Percentiles rank a stretch among this genome's conserved stretches.
Evolutionary conservation across 2,888 invertebrate species (phyloP).

Genomic region (Harpalus rubripes): DNA sequence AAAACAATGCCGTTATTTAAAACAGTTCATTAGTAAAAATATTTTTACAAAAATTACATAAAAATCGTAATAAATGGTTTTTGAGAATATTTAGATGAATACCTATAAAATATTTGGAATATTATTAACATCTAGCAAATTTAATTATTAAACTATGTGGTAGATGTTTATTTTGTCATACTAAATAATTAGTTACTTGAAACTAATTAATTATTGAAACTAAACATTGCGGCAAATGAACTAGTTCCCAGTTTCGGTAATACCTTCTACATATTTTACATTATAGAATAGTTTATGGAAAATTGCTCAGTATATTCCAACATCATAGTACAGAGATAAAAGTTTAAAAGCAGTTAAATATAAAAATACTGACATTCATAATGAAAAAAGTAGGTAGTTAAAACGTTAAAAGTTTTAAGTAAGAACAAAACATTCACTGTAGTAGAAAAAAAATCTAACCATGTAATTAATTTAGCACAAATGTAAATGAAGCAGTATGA

Average conservation of each 20-base stretch:
- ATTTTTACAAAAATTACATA: too few species aligned
- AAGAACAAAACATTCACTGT: neutral
- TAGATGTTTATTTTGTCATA: too few species aligned
- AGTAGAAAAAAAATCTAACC: neutral
- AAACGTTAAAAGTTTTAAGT: neutral
- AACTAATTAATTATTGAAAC: constrained; percentile 16
- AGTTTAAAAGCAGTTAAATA: neutral
- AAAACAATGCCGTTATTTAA: neutral
- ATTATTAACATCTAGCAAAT: too few species aligned
- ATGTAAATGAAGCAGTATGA: too few species aligned
- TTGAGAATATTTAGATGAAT: too few species aligned
- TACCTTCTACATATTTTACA: neutral
- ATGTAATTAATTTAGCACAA: too few species aligned
- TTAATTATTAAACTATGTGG: too few species aligned
- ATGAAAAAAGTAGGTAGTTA: neutral
- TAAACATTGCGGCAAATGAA: constrained; percentile 15
- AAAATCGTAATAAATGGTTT: too few species aligned
- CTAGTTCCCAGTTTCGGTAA: neutral
- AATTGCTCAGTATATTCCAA: neutral
- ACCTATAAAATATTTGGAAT: too few species aligned
- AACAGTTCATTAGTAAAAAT: neutral
- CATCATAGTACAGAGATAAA: neutral
- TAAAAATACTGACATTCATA: neutral
- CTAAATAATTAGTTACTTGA: constrained; percentile 13
- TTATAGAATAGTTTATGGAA: neutral